Percentiles rank a stretch among this genome's conserved stretches.
These are phyloP conservation scores for Phortica magna DNA, from an alignment of 2,888 invertebrate genomes.

Conservation along the genomic window DNA sequence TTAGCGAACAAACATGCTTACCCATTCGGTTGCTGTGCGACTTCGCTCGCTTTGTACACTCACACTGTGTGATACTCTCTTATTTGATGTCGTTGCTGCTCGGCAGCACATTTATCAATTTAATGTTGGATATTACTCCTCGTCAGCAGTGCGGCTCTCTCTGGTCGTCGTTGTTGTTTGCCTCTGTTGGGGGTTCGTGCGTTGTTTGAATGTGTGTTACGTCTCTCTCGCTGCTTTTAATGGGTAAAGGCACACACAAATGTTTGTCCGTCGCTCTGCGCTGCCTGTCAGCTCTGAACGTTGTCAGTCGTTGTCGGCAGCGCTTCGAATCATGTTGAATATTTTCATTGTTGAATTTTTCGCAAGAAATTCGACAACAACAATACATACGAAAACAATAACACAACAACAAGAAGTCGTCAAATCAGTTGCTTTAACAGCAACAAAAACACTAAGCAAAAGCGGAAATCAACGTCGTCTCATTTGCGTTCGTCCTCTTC, in stretches of 20 bases:
- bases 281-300: constrained; percentile 74
- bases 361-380: constrained; percentile 59
- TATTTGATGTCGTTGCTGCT: constrained; percentile 39
- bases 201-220: constrained; percentile 27
- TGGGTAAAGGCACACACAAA: neutral
- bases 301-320: constrained; percentile 78
- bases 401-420: constrained; percentile 12
- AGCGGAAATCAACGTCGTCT: neutral
- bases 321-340: constrained; percentile 76
- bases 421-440: neutral
- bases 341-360: constrained; percentile 59
- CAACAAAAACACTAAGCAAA: no score
- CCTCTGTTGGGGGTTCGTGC: constrained; percentile 7
- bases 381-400: neutral
- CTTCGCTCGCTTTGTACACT: no score
- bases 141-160: constrained; percentile 52
- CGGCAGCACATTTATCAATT: constrained; percentile 64
- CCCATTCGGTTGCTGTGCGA: no score
- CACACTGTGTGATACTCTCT: no score
- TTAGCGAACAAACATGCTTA: neutral
- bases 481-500: neutral
- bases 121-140: constrained; percentile 65
- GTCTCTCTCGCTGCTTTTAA: constrained; percentile 36
- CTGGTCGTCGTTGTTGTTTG: constrained; percentile 41
- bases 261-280: constrained; percentile 40